These are phyloP conservation scores for Bubo scandiacus DNA, from an alignment of 2,113 vertebrate genomes.

Conservation along the genomic window DNA sequence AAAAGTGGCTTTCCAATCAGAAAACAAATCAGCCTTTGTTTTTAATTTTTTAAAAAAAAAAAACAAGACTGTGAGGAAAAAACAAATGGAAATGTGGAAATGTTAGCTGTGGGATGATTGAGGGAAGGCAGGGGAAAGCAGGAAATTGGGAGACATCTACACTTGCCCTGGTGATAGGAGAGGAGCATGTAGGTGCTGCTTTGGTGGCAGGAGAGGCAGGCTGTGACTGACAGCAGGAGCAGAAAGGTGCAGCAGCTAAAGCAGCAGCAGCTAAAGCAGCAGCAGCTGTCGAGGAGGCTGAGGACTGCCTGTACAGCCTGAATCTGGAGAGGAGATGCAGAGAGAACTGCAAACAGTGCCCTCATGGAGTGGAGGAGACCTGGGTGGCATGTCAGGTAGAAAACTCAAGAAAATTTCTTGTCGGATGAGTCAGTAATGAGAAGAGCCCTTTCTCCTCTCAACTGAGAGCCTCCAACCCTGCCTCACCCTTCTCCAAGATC, in stretches of 20 bases:
- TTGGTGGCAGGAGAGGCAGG: neutral
- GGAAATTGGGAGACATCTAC: neutral
- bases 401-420: neutral
- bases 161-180: neutral
- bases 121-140: neutral
- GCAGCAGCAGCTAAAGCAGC: accelerated
- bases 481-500: neutral
- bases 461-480: neutral
- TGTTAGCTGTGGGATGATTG: neutral
- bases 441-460: neutral
- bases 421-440: neutral
- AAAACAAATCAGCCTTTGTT: neutral
- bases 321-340: neutral
- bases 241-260: neutral
- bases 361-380: accelerated
- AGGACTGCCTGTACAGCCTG: neutral
- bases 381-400: neutral
- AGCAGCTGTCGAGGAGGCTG: neutral
- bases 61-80: neutral
- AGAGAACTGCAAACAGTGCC: neutral
- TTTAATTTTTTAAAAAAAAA: no score
- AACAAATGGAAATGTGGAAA: neutral
- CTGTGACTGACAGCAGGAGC: neutral
- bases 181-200: neutral
- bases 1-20: neutral